A percentile compares a stretch with the other conserved stretches of the same genome.
phyloP scores from a whole-genome alignment of 2,797 vertebrate genomes.

The Tragelaphus oryx region DNA sequence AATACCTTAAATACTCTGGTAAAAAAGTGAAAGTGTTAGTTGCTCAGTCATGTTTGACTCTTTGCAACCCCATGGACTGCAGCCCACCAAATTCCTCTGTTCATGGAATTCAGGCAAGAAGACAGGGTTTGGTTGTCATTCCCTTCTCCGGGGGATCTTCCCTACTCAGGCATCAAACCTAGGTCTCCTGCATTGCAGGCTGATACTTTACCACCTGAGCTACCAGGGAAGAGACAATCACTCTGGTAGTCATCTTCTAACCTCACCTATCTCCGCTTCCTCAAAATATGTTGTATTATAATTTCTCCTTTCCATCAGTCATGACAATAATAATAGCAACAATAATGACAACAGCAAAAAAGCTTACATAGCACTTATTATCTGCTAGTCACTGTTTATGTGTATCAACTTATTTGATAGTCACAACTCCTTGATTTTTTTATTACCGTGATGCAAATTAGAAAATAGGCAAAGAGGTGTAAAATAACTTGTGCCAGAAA shows the following conservation, averaged over 20 bases:
- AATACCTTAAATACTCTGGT: neutral
- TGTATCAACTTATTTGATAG: neutral
- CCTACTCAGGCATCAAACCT: neutral
- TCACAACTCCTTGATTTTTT: neutral
- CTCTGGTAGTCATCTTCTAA: neutral
- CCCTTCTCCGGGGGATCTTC: neutral
- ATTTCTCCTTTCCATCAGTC: neutral
- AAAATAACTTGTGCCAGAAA: neutral
- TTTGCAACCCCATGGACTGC: neutral
- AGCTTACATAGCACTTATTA: neutral
- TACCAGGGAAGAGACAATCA: neutral
- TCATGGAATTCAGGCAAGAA: neutral
- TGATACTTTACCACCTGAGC: neutral
- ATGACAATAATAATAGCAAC: neutral
- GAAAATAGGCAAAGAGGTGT: neutral
- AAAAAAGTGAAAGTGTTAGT: neutral
- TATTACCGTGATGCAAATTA: neutral
- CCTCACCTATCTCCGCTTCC: rapidly evolving
- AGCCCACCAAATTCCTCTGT: neutral
- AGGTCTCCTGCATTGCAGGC: neutral
- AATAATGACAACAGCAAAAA: neutral
- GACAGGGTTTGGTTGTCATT: neutral
- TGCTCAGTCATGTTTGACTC: neutral
- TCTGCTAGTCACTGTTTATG: neutral
- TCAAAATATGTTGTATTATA: neutral